Evolutionary conservation across 2,797 vertebrate species (phyloP).

Genomic region (Helostoma temminkii): DNA sequence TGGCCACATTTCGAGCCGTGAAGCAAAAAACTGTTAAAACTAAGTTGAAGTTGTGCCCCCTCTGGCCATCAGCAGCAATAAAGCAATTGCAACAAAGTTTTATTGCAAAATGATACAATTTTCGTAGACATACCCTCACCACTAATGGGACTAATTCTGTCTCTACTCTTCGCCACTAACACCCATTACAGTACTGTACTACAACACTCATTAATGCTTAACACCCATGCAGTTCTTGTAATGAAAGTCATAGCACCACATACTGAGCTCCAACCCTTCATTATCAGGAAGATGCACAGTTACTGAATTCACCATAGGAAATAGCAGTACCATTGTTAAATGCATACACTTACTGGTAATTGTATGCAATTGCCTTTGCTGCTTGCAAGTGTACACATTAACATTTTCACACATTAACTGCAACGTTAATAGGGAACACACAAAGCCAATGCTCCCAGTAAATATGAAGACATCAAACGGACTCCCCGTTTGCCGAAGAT

Average conservation of each 20-base stretch:
- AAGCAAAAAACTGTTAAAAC: slow-evolving; percentile 39
- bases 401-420: slow-evolving; percentile 49
- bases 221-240: slow-evolving; percentile 69
- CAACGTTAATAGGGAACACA: slow-evolving; percentile 59
- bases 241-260: slow-evolving; percentile 63
- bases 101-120: slow-evolving; percentile 42
- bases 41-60: slow-evolving; percentile 41
- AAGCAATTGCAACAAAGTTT: slow-evolving; percentile 51
- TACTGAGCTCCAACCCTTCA: slow-evolving; percentile 47
- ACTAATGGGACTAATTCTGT: slow-evolving; percentile 66
- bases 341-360: slow-evolving; percentile 70
- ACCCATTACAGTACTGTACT: slow-evolving; percentile 53
- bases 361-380: slow-evolving; percentile 65
- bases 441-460: slow-evolving; percentile 47
- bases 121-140: slow-evolving; percentile 30
- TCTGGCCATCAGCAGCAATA: slow-evolving; percentile 28
- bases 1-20: slow-evolving; percentile 53
- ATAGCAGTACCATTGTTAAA: slow-evolving; percentile 58
- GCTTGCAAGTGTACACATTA: slow-evolving; percentile 53
- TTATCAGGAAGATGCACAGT: slow-evolving; percentile 53
- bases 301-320: slow-evolving; percentile 44
- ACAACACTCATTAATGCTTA: slow-evolving; percentile 72
- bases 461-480: slow-evolving; percentile 77
- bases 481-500: slow-evolving; percentile 65
- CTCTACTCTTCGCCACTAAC: slow-evolving; percentile 38